Conservation (phyloP, 2,113 vertebrate genomes). For the Pygoscelis antarcticus region DNA sequence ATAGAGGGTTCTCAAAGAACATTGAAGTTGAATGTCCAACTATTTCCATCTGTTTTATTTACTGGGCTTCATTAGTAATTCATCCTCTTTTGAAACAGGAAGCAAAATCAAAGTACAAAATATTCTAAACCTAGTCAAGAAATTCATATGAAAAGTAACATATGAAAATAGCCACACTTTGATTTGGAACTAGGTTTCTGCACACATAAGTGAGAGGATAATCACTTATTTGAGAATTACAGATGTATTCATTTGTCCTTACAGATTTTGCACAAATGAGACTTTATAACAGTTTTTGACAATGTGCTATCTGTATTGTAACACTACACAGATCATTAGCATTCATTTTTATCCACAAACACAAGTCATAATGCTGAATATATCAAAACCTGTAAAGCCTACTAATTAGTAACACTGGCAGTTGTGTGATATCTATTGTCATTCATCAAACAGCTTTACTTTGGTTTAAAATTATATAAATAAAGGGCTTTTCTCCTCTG, state of each 20-base stretch:
- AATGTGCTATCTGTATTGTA: conserved; percentile 45
- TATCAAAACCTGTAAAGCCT: conserved; percentile 38
- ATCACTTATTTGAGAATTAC: not conserved
- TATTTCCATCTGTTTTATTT: not conserved
- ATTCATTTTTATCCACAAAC: conserved; percentile 48
- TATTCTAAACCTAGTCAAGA: not conserved
- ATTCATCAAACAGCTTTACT: conserved; percentile 63
- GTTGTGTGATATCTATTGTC: conserved; percentile 41
- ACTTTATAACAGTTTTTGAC: conserved; percentile 28
- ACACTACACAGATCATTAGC: conserved; percentile 21
- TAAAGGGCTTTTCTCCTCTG: not conserved
- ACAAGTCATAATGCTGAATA: conserved; percentile 46
- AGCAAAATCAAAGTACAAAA: not conserved
- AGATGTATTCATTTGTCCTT: not conserved
- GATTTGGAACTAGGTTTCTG: not conserved
- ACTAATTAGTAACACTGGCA: conserved; percentile 60
- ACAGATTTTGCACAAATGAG: conserved; percentile 15
- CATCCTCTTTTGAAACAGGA: not conserved
- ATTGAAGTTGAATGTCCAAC: not conserved
- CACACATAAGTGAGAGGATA: not conserved
- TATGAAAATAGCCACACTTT: not conserved
- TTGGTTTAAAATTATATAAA: conserved; percentile 38
- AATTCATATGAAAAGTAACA: not conserved
- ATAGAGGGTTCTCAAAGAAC: not conserved
- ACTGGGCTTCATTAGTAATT: not conserved